Percentiles rank a stretch among this genome's conserved stretches.
Evolutionary conservation across 2,113 vertebrate species (phyloP).

Genomic region (Athene noctua): DNA sequence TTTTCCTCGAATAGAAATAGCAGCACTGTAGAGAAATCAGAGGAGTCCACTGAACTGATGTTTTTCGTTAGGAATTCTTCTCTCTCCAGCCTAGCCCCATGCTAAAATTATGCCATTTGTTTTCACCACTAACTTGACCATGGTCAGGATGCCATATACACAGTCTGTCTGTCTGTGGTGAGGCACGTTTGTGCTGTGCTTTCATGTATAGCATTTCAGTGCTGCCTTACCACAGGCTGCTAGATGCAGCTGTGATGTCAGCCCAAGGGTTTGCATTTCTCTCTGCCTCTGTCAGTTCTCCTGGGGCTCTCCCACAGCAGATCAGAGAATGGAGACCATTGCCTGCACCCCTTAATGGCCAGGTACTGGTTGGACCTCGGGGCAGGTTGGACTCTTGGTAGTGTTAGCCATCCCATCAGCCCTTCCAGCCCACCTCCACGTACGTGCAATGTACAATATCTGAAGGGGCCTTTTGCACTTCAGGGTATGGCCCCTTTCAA

Average conservation of each 20-base stretch:
- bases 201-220: accelerated
- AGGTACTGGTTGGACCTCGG: background rate
- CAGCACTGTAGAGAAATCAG: background rate
- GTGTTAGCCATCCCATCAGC: background rate
- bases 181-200: background rate
- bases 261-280: background rate
- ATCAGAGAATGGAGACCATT: accelerated
- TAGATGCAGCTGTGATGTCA: background rate
- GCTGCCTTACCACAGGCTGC: background rate
- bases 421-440: background rate
- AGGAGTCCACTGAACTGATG: background rate
- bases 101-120: background rate
- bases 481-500: accelerated
- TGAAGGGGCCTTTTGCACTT: background rate
- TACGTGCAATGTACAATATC: background rate
- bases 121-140: background rate
- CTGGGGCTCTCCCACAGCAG: background rate
- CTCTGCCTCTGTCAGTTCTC: background rate
- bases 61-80: background rate
- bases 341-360: background rate
- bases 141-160: background rate
- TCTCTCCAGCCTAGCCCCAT: background rate
- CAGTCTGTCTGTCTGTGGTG: background rate
- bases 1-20: background rate
- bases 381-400: background rate